Base-by-base conservation (phyloP, 2,797 vertebrate genomes). In the Phataginus tricuspis region DNA sequence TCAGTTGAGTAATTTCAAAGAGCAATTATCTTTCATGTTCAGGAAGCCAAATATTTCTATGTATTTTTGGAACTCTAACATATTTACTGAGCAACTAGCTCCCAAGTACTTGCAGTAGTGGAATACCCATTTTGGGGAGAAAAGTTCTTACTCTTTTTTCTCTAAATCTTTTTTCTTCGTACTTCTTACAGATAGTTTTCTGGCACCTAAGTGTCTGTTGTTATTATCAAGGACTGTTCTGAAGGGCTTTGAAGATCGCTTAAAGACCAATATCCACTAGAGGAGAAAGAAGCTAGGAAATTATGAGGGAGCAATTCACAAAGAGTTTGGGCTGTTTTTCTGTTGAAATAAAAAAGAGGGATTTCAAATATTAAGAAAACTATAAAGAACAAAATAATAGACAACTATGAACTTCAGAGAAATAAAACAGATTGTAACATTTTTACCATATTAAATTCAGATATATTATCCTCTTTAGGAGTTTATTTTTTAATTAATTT, bases 181-280 rank as follows among this genome's bases (percentile, higher is more conserved):
- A 34, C 57, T 59, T 85, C 68, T 94, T 66, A 87, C 1, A 68
- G 63, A 74, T 71, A 29, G 8, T 93, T 96, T 74, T 25, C 23
- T 68, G 61, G 68, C 39, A 45, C 2, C 2, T 66, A 85, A 88
- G 61, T 82, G 42, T 94, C 27, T 53, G 68, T 51, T 96, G 69
- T 90, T 90, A 82, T 85, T 86, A 88, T 85, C 31, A 88, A 94
- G n/a, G 49, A n/a, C 42, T 86, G 6, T 80, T 92, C 39, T 37
- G n/a, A 92, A 90, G 63, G 25, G 74, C 55, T 42, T 87, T 95
- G 83, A 93, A 63, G 25, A 91, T 83, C 37, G 69, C 57, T 72
- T 91, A 68, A 87, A 87, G 42, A 49, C 37, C 23, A 64, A 23
- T 68, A 63, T 13, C 23, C 0, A 1, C 34, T 86, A 71, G 31